These are phyloP conservation scores for Thysanoteuthis rhombus DNA, from an alignment of 2,888 invertebrate species.

Conservation along the genomic window DNA sequence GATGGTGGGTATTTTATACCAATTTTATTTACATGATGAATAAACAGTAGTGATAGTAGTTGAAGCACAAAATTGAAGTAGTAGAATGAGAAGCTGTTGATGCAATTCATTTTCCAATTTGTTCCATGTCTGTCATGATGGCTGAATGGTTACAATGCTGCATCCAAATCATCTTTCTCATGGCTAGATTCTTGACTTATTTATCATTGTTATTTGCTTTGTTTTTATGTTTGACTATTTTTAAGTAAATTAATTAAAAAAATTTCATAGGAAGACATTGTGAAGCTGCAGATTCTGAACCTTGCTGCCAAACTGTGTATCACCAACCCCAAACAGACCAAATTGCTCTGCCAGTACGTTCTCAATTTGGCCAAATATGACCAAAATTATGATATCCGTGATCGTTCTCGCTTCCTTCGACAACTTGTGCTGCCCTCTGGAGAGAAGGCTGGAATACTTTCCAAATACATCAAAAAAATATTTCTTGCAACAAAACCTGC, in stretches of 20 bases:
- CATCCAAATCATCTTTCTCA: background rate
- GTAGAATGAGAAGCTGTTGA: background rate
- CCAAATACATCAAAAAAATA: slow-evolving; percentile 81
- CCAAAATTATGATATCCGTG: slow-evolving; percentile 96
- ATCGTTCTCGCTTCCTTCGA: slow-evolving; percentile 88
- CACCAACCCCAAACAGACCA: slow-evolving; percentile 86
- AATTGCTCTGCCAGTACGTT: slow-evolving; percentile 89
- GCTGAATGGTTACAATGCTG: no score
- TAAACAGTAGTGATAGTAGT: no score
- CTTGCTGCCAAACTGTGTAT: slow-evolving; percentile 92
- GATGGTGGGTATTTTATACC: no score
- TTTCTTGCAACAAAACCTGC: slow-evolving; percentile 94
- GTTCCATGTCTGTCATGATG: background rate
- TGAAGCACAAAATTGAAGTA: background rate
- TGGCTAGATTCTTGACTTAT: background rate
- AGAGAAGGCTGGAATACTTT: slow-evolving; percentile 71
- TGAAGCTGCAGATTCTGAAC: slow-evolving; percentile 94
- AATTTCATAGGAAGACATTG: slow-evolving; percentile 83
- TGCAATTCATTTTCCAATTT: background rate
- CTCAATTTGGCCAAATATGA: slow-evolving; percentile 95
- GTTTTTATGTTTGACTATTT: background rate
- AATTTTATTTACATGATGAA: no score
- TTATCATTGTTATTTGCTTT: background rate
- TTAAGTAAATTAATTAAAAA: background rate
- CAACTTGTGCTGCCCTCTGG: slow-evolving; percentile 78